These are phyloP conservation scores for Polyommatus icarus DNA, from an alignment of 2,888 invertebrate species.

Conservation along the genomic window DNA sequence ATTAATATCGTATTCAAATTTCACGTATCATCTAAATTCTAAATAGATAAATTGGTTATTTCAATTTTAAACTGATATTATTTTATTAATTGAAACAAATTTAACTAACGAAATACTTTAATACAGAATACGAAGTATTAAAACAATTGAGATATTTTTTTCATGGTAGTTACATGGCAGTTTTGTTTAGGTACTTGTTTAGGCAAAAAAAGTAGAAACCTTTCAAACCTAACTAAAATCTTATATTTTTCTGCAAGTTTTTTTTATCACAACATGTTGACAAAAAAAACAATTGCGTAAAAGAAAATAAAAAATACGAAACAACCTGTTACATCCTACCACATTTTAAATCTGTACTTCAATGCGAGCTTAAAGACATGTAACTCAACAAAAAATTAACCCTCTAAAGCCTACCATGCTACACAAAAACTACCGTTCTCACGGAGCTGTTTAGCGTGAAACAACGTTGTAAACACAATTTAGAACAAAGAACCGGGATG, in stretches of 20 bases:
- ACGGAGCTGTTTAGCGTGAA: slow-evolving; percentile 12
- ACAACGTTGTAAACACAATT: slow-evolving; percentile 25
- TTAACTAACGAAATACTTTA: too few relatives aligned
- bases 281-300: not conserved
- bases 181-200: too few relatives aligned
- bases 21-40: slow-evolving; percentile 7
- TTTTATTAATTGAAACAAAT: not conserved
- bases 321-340: not conserved
- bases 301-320: not conserved
- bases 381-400: not conserved
- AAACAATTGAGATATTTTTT: too few relatives aligned
- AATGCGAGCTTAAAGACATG: not conserved
- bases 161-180: too few relatives aligned
- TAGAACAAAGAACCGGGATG: slow-evolving; percentile 36
- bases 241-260: too few relatives aligned
- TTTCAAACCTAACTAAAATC: too few relatives aligned
- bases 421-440: slow-evolving; percentile 15
- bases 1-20: slow-evolving; percentile 37
- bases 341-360: not conserved
- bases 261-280: not conserved
- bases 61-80: not conserved
- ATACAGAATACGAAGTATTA: too few relatives aligned
- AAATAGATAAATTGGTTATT: not conserved
- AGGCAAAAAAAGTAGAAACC: too few relatives aligned
- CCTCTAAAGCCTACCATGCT: not conserved